These are phyloP conservation scores for Antedon mediterranea DNA, from an alignment of 53 echinoderm and acorn worm species.

Conservation along the genomic window DNA sequence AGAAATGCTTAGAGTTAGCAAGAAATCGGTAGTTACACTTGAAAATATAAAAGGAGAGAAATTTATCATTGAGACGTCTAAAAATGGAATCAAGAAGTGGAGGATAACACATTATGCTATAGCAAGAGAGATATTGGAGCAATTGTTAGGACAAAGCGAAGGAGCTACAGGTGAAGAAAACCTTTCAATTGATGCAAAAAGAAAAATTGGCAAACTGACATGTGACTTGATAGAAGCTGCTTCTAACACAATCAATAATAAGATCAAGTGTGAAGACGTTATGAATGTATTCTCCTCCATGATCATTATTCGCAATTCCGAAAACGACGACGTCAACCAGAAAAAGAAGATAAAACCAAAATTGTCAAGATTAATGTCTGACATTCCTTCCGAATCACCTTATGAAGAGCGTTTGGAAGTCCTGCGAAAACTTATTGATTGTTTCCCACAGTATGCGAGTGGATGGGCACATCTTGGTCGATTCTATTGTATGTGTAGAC, in stretches of 20 bases:
- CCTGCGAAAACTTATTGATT: not conserved
- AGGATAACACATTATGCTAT: slow-evolving; percentile 28
- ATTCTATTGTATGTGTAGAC: not conserved
- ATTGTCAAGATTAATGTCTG: not conserved
- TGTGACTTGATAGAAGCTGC: not conserved
- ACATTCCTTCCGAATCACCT: not conserved
- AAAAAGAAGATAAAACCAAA: not conserved
- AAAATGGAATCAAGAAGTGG: slow-evolving; percentile 12
- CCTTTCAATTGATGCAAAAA: not conserved
- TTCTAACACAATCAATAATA: not conserved
- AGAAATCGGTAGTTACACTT: slow-evolving; percentile 6
- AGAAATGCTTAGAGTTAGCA: slow-evolving; percentile 6
- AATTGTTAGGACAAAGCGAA: too few relatives aligned
- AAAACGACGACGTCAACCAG: not conserved
- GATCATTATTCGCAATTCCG: not conserved
- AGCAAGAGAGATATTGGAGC: slow-evolving; percentile 28
- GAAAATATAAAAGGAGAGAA: too few relatives aligned
- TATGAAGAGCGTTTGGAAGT: not conserved
- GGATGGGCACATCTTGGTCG: not conserved
- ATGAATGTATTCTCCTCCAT: not conserved
- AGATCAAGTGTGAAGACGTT: not conserved
- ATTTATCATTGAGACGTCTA: too few relatives aligned
- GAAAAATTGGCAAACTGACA: not conserved
- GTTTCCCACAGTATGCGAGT: not conserved
- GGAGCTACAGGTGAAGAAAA: not conserved